Base-by-base conservation (phyloP, 2,888 invertebrate species). In the Cryptocephalus primarius region DNA sequence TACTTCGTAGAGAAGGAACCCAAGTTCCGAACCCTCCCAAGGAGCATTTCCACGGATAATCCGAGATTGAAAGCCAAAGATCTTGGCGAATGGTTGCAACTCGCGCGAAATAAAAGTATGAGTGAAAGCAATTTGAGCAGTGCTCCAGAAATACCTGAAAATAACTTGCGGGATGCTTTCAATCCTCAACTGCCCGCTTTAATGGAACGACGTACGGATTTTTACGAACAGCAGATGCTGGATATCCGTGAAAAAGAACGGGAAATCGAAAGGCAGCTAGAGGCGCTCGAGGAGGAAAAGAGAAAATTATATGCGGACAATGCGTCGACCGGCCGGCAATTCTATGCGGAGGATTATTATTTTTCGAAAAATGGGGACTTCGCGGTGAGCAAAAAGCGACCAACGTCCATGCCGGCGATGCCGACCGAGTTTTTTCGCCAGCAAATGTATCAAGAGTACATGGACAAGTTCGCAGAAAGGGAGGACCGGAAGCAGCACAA, bases 401-500 rank as follows among this genome's bases (percentile, higher is more conserved):
- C 60, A 4, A 39, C 49, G 6, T 60, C 64, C 1, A 58, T 64
- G 62, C 62, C 62, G 1, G 62, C 80, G 38, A 75, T 74, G 9
- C 77, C 80, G 8, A 82, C 82, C 42, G 84, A 88, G 66, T 73
- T 79, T 39, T 79, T 85, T 57, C 78, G 88, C 8, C 82, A 84
- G 55, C 80, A 82, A 68, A 89, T 90, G 88, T 89, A 86, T 69
- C 78, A 85, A 57, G 89, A 89, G 66, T 89, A 88, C 71, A 78
- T 88, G 63, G 75, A 76, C 61, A 84, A 88, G 69, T 82, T 89
- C 60, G 80, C 83, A 6, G 84, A 85, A 64, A 76, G 88, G 9
- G 81, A 85, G 58, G 83, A 88, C 61, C 75, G 90, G 40, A 84
- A 84, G 56, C 79, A 85, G 50, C 82, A 85, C 45, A 88, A 86